phyloP scores from a whole-genome alignment of 2,113 vertebrate species.

The Myocastor coypus region DNA sequence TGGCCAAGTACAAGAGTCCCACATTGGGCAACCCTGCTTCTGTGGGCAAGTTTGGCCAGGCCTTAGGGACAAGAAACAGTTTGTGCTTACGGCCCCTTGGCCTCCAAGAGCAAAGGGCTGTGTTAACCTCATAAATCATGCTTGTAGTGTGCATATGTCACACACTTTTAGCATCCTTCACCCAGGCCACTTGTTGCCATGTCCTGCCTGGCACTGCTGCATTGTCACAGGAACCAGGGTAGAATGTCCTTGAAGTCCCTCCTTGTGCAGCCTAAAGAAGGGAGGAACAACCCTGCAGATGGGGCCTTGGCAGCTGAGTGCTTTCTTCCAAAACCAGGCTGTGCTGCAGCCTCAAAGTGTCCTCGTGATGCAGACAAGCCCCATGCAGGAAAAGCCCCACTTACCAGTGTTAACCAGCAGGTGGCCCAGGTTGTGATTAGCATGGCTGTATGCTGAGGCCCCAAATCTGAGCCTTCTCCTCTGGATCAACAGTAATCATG shows the following conservation, averaged over 20 bases:
- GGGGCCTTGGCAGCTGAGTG: not conserved
- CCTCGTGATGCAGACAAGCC: not conserved
- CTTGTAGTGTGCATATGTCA: not conserved
- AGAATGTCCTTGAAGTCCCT: not conserved
- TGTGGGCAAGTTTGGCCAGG: not conserved
- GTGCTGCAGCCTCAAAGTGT: not conserved
- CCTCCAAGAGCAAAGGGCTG: not conserved
- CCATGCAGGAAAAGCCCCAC: not conserved
- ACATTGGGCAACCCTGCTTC: not conserved
- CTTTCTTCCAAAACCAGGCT: not conserved
- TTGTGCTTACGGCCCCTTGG: conserved; percentile 4
- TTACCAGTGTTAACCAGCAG: not conserved
- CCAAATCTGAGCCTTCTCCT: not conserved
- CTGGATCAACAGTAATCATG: conserved; percentile 58
- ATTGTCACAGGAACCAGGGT: not conserved
- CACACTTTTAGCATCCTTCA: not conserved
- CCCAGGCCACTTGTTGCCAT: not conserved
- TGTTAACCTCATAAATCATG: not conserved
- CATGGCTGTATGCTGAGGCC: not conserved
- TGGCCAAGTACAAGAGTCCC: not conserved
- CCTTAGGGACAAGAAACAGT: not conserved
- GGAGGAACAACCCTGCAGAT: not conserved
- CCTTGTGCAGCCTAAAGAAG: not conserved
- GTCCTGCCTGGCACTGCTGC: not conserved
- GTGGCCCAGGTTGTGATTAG: not conserved